These are phyloP conservation scores for Chloebia gouldiae DNA, from an alignment of 2,113 vertebrate genomes.

Conservation along the genomic window DNA sequence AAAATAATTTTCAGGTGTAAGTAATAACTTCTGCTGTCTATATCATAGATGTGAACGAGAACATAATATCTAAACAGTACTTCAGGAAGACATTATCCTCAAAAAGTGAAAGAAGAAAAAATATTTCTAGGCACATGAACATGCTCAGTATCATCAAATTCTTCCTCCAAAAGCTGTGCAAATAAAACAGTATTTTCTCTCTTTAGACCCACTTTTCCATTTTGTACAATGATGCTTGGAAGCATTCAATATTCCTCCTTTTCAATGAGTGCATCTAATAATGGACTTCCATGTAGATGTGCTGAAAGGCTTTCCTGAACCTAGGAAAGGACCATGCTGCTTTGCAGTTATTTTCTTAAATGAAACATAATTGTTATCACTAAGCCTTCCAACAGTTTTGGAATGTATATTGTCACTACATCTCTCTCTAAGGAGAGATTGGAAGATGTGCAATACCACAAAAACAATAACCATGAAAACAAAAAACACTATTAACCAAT, in stretches of 20 bases:
- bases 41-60: background rate
- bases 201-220: background rate
- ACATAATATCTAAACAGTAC: background rate
- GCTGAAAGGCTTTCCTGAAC: background rate
- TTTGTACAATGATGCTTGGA: background rate
- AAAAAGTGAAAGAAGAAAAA: background rate
- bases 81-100: background rate
- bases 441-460: background rate
- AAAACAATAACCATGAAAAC: background rate
- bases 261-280: background rate
- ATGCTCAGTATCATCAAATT: background rate
- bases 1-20: background rate
- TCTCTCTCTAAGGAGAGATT: background rate
- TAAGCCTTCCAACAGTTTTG: background rate
- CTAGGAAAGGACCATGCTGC: background rate
- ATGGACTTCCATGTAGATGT: background rate
- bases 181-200: background rate
- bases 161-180: background rate
- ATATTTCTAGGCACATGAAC: background rate
- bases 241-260: rapidly evolving
- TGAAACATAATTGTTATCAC: background rate
- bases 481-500: background rate
- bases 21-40: background rate
- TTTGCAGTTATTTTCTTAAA: background rate
- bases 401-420: background rate